These are phyloP conservation scores for Platalea minor DNA, from an alignment of 2,797 vertebrate species.

Conservation along the genomic window DNA sequence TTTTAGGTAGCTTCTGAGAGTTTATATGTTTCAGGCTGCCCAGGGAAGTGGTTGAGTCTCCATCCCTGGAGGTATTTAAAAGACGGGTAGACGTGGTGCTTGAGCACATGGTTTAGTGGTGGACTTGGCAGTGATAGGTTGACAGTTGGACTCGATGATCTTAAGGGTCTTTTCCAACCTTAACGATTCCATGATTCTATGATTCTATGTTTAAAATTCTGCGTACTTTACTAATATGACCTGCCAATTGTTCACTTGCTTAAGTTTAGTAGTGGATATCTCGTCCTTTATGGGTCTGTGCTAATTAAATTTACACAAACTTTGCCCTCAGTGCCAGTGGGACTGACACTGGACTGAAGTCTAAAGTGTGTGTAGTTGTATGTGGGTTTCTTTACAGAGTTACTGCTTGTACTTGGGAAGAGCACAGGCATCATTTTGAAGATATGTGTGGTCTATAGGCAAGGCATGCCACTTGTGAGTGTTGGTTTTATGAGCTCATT, in stretches of 20 bases:
- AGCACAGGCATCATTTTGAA: background rate
- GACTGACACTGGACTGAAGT: background rate
- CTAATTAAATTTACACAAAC: background rate
- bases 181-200: too few species aligned
- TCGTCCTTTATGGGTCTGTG: rapidly evolving
- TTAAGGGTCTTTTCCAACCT: too few species aligned
- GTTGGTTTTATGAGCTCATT: background rate
- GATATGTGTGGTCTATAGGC: rapidly evolving
- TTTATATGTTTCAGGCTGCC: background rate
- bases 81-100: too few species aligned
- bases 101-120: too few species aligned
- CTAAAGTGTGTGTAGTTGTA: background rate
- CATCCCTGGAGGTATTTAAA: too few species aligned
- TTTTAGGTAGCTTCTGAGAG: background rate
- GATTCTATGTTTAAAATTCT: background rate
- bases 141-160: too few species aligned
- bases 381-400: background rate
- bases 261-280: background rate
- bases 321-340: background rate
- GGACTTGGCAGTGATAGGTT: too few species aligned
- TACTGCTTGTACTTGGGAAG: background rate
- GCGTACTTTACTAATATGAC: background rate
- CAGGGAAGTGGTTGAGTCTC: too few species aligned
- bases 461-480: background rate
- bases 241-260: background rate